Percentiles rank a stretch among this genome's conserved stretches.
Evolutionary conservation across 2,888 invertebrate species (phyloP).

Genomic region (Laothoe populi): DNA sequence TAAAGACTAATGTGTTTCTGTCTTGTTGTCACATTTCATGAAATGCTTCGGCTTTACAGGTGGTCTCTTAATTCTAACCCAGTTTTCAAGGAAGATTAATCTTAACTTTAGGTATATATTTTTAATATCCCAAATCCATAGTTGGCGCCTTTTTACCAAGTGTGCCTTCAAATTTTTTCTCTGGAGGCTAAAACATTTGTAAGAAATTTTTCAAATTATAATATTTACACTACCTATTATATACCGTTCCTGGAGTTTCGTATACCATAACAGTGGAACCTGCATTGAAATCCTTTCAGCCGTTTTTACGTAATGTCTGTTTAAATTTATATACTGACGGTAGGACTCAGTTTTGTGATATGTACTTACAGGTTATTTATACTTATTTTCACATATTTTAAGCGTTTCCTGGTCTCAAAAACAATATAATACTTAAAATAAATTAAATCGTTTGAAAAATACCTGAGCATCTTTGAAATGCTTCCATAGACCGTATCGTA

Average conservation of each 20-base stretch:
- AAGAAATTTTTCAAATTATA: background rate
- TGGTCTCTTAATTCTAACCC: no score
- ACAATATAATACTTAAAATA: no score
- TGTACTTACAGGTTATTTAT: no score
- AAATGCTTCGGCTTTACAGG: no score
- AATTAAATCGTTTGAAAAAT: background rate
- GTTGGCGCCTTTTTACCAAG: conserved; percentile 10
- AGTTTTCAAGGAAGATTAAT: no score
- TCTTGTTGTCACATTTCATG: background rate
- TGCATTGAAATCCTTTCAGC: no score
- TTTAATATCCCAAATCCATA: conserved; percentile 7
- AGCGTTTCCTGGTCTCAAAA: background rate
- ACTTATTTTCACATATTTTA: no score
- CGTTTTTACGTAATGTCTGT: no score
- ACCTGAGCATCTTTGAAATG: conserved; percentile 68
- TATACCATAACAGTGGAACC: no score
- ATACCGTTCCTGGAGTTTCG: no score
- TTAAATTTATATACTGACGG: no score
- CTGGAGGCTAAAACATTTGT: background rate
- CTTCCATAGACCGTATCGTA: conserved; percentile 87
- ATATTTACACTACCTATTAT: background rate
- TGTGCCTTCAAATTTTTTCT: background rate
- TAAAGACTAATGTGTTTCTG: background rate
- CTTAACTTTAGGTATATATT: background rate
- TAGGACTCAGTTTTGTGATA: no score